Conservation (phyloP, 2,797 vertebrate genomes). For the Clarias fuscus region DNA sequence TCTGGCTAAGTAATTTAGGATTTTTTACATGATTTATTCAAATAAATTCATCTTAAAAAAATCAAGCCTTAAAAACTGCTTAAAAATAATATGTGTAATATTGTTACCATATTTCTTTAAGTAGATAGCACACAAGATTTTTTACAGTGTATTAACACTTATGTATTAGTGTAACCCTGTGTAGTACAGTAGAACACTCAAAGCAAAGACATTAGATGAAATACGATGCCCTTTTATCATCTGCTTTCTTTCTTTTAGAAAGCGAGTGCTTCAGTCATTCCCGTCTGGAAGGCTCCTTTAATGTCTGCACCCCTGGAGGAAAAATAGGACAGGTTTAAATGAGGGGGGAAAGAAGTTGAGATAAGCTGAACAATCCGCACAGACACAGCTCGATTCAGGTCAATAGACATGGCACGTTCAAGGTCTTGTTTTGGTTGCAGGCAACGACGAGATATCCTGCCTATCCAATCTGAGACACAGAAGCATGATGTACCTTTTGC, state of each 20-base stretch:
- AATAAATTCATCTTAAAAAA: too few species aligned
- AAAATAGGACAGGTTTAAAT: slow-evolving; percentile 7
- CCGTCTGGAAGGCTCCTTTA: not conserved
- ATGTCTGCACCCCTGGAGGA: slow-evolving; percentile 11
- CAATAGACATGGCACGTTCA: not conserved
- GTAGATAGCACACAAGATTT: too few species aligned
- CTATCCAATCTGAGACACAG: not conserved
- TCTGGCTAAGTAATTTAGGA: too few species aligned
- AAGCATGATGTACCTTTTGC: not conserved
- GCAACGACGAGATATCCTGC: not conserved
- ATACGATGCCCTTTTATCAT: not conserved
- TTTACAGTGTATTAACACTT: too few species aligned
- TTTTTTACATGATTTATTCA: too few species aligned
- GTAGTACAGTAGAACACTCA: not conserved
- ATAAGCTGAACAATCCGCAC: slow-evolving; percentile 17
- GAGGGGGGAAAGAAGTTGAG: not conserved
- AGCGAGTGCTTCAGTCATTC: not conserved
- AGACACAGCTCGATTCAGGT: slow-evolving; percentile 24
- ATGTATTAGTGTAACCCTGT: not conserved
- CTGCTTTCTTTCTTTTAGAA: not conserved
- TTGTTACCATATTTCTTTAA: too few species aligned
- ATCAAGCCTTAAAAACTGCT: too few species aligned
- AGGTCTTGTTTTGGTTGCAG: not conserved
- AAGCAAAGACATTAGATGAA: not conserved
- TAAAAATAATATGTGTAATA: too few species aligned